These are phyloP conservation scores for Carlito syrichta DNA, from an alignment of 2,113 vertebrate genomes.

Conservation along the genomic window DNA sequence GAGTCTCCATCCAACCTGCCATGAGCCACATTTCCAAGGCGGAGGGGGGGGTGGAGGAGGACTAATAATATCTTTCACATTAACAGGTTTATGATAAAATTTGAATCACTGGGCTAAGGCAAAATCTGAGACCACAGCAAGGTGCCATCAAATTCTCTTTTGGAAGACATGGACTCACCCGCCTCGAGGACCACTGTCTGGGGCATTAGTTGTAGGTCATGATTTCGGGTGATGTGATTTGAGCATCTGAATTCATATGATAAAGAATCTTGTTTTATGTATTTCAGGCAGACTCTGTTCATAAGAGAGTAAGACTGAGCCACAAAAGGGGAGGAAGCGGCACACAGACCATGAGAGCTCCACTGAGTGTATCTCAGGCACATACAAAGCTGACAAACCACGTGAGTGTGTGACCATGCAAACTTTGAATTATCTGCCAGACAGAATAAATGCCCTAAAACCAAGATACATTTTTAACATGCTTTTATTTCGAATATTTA, in stretches of 20 bases:
- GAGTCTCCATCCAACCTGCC: not conserved
- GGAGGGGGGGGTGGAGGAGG: not conserved
- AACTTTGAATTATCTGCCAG: constrained; percentile 65
- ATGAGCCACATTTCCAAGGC: not conserved
- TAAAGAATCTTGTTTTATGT: not conserved
- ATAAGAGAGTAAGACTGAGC: not conserved
- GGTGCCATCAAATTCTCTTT: not conserved
- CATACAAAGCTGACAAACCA: not conserved
- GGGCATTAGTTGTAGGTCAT: not conserved
- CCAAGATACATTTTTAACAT: constrained; percentile 68
- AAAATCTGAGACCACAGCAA: not conserved
- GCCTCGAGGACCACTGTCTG: not conserved
- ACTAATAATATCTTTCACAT: not conserved
- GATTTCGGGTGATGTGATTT: not conserved
- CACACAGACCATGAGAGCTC: not conserved
- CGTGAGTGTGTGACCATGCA: constrained; percentile 38
- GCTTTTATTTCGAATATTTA: constrained; percentile 66
- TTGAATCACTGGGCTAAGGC: not conserved
- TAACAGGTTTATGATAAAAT: not conserved
- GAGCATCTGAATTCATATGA: not conserved
- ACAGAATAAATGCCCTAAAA: constrained; percentile 72
- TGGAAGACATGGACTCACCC: not conserved
- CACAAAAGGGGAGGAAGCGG: not conserved
- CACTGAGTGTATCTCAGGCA: not conserved
- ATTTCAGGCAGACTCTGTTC: not conserved